Base-by-base conservation (phyloP, 2,797 vertebrate species). In the Lagodon rhomboides region DNA sequence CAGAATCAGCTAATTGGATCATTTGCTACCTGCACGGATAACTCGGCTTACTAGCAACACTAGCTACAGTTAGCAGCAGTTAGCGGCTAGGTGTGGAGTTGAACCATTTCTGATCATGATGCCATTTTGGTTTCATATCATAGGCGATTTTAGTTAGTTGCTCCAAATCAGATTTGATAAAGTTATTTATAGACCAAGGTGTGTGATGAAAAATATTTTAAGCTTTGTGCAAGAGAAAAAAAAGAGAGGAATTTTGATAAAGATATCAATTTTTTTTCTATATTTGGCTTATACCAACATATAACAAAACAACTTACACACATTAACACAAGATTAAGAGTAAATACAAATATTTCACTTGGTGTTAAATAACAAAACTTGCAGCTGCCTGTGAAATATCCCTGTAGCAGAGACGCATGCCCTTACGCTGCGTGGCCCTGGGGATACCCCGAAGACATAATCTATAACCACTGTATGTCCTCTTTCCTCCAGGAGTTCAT, bases 401-500 rank as follows among this genome's bases (percentile, higher is more conserved):
- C 15, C n/a, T 2, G 25, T 34, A 11, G 13, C 38, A 46, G n/a
- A 44, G 17, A 59, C 4, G 9, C 34, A 18, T 41, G 30, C 12
- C 11, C 6, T 25, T 15, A 27, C 11, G 20, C 56, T 51, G 8
- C 3, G 16, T 20, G 13, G 2, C 17, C 43, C 20, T 11, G 5
- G 62, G 10, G 2, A 30, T 34, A 49, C 41, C n/a, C 13, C 1
- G 16, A n/a, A 54, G 12, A 5, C 38, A 30, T 51, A 7, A 34
- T 44, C n/a, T 65, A 47, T 73, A 68, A 16, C 4, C 18, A 5
- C 22, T 17, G 0, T 12, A 1, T 5, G 10, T 67, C 38, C 58
- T 72, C 41, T 80, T 13, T 67, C 50, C 9, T 92, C 6, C 85
- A 94, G 92, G 93, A 95, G 69, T 96, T 93, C 86, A 90, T 96